These are phyloP conservation scores for Masnerella sp. DNA, from an alignment of 2,888 invertebrate species.

Conservation along the genomic window DNA sequence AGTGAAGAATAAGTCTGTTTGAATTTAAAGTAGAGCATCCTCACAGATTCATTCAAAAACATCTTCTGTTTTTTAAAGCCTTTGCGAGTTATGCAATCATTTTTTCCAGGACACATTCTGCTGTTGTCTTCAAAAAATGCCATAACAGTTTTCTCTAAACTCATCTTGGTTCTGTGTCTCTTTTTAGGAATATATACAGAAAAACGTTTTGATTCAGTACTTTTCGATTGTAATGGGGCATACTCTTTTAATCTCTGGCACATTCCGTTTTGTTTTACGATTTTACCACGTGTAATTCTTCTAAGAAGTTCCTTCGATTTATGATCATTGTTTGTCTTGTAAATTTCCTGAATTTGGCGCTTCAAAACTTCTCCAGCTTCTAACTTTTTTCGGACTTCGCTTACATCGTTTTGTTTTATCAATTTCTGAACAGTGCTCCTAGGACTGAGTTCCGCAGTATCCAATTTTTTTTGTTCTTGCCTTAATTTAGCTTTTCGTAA, in stretches of 20 bases:
- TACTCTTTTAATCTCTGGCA: conserved; percentile 3
- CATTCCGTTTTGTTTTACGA: conserved; percentile 20
- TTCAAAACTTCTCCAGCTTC: conserved; percentile 18
- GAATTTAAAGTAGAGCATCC: conserved; percentile 19
- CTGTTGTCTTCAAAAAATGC: conserved; percentile 7
- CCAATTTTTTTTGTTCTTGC: conserved; percentile 5
- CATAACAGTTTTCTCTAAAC: conserved; percentile 4
- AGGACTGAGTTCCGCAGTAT: conserved; percentile 12
- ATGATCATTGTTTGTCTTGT: conserved; percentile 1
- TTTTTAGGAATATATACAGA: no score
- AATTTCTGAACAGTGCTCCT: not conserved
- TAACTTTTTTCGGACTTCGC: conserved; percentile 10
- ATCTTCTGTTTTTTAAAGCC: conserved; percentile 36
- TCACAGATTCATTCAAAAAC: conserved; percentile 24
- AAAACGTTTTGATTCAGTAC: not conserved
- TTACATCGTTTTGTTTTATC: not conserved
- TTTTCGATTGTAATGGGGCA: conserved; percentile 11
- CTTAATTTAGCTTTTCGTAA: conserved; percentile 1
- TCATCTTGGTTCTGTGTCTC: conserved; percentile 1
- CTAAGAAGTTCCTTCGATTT: conserved; percentile 15
- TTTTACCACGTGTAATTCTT: conserved; percentile 5
- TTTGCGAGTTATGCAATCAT: conserved; percentile 11
- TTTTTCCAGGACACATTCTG: conserved; percentile 8
- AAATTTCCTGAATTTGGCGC: conserved; percentile 19
- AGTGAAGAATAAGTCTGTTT: not conserved